These are phyloP conservation scores for Atherix ibis DNA, from an alignment of 2,888 invertebrate species.

Conservation along the genomic window DNA sequence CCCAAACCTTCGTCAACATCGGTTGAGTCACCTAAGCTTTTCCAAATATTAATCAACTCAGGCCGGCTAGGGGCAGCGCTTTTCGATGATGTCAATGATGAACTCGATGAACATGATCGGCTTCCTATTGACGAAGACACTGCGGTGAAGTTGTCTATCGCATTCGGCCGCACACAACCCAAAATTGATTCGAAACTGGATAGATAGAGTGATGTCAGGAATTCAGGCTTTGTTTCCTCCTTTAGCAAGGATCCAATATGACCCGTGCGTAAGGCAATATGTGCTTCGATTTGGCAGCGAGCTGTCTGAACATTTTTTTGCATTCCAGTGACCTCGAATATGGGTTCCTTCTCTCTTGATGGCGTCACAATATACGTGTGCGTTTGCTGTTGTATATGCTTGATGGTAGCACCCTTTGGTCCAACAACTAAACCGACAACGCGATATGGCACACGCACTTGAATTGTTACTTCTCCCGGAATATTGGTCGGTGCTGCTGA, in stretches of 20 bases:
- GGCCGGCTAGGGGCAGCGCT: conserved; percentile 49
- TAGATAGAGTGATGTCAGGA: conserved; percentile 57
- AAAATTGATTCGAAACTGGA: conserved; percentile 42
- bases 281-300: conserved; percentile 90
- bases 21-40: conserved; percentile 40
- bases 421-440: conserved; percentile 98
- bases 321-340: conserved; percentile 95
- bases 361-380: conserved; percentile 85
- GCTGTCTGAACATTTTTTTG: conserved; percentile 96
- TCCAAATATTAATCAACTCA: conserved; percentile 71
- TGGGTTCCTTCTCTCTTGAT: conserved; percentile 21
- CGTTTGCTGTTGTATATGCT: conserved; percentile 1
- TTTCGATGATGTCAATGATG: conserved; percentile 44
- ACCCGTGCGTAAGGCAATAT: conserved; percentile 91
- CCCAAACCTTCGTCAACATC: conserved; percentile 75
- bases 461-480: conserved; percentile 89
- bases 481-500: conserved; percentile 70
- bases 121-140: conserved; percentile 46
- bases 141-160: too few relatives aligned
- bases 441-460: conserved; percentile 93
- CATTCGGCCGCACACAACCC: conserved; percentile 33
- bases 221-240: conserved; percentile 38
- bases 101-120: conserved; percentile 49
- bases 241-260: conserved; percentile 32
- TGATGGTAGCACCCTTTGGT: conserved; percentile 84